These are phyloP conservation scores for Accipiter virgatus DNA, from an alignment of 2,113 vertebrate species.

Conservation along the genomic window DNA sequence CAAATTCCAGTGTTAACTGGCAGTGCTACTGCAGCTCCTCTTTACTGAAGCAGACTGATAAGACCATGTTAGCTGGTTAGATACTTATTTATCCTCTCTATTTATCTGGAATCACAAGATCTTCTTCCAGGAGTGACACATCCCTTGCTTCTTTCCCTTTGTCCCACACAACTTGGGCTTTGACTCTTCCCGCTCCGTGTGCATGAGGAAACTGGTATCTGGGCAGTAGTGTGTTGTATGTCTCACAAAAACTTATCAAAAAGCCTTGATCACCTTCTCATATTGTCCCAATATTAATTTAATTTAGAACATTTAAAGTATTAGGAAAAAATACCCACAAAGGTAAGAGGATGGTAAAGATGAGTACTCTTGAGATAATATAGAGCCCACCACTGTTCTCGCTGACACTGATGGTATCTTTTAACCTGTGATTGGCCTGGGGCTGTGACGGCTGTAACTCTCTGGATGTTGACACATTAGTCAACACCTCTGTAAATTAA, in stretches of 20 bases:
- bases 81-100: not conserved
- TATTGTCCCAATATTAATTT: not conserved
- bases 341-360: not conserved
- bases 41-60: not conserved
- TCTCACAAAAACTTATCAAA: not conserved
- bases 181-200: not conserved
- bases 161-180: not conserved
- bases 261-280: not conserved
- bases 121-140: not conserved
- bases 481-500: not conserved
- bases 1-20: not conserved
- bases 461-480: not conserved
- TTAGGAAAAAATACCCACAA: rapidly evolving
- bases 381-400: not conserved
- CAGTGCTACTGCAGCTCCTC: not conserved
- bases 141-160: not conserved
- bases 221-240: not conserved
- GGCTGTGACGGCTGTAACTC: not conserved
- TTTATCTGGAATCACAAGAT: not conserved
- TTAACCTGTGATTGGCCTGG: not conserved
- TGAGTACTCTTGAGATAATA: not conserved
- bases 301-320: not conserved
- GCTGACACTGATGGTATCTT: not conserved
- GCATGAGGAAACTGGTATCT: not conserved
- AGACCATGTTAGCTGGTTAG: not conserved